phyloP scores from a whole-genome alignment of 2,888 invertebrate species.

The Phrixothrix hirtus region DNA sequence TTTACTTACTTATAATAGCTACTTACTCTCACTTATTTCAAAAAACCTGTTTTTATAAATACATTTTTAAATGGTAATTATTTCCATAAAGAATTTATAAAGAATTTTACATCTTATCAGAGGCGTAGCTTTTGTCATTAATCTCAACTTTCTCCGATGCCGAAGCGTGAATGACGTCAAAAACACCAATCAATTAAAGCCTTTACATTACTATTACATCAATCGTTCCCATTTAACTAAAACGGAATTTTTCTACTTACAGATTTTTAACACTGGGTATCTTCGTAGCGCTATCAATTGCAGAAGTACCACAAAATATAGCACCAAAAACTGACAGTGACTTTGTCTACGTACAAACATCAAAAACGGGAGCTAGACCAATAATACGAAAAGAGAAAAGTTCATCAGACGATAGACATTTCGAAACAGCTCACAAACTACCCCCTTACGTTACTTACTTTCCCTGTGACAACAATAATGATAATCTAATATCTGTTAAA shows the following conservation, averaged over 20 bases:
- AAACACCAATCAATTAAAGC: no score
- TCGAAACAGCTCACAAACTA: slow-evolving; percentile 75
- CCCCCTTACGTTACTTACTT: slow-evolving; percentile 57
- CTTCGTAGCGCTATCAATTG: slow-evolving; percentile 24
- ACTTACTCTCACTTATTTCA: not conserved
- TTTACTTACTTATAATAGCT: slow-evolving; percentile 1
- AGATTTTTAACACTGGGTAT: slow-evolving; percentile 42
- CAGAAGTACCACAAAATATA: slow-evolving; percentile 65
- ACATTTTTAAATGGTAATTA: not conserved
- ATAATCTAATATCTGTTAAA: slow-evolving; percentile 38
- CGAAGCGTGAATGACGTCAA: no score
- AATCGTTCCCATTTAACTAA: no score
- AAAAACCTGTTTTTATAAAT: slow-evolving; percentile 5
- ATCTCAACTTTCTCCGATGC: no score
- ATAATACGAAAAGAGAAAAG: slow-evolving; percentile 49
- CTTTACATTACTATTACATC: no score
- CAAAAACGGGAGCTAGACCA: slow-evolving; percentile 48
- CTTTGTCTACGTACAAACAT: slow-evolving; percentile 65
- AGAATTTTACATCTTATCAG: no score
- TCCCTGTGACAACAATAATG: slow-evolving; percentile 49
- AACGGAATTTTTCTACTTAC: slow-evolving; percentile 31
- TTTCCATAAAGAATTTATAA: not conserved
- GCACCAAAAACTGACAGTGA: slow-evolving; percentile 69
- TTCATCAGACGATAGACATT: slow-evolving; percentile 51
- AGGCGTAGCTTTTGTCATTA: no score